Base-by-base conservation (phyloP, 2,888 invertebrate genomes). In the Eupithecia dodoneata region DNA sequence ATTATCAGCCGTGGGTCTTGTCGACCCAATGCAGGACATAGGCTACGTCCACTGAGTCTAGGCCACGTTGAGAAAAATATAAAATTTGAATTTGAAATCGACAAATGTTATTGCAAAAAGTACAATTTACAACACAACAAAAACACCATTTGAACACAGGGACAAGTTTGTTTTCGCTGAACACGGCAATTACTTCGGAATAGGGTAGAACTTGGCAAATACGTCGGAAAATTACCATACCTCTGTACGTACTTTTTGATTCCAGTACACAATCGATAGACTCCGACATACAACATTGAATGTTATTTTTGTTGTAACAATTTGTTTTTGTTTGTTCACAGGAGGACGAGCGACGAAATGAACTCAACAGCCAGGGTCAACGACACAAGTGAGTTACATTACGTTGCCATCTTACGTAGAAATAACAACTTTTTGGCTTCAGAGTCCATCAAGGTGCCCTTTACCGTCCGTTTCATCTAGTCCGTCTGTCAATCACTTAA, bases 271-370 rank as follows among this genome's bases (percentile, higher is more conserved):
- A 13, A 65, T 41, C 13, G 2, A 66, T 6, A 42, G 66, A 42
- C 41, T 42, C 41, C 42, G 42, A 66, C 66, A 30, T 30, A 63
- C 18, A 59, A 63, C 10, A 63, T 9, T 18, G 4, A 30, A 63
- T 30, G 30, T 63, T 63, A 63, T 63, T 52, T 52, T 63, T 10
- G 4, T 4, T 63, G 63, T 63, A 30, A 30, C 10, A 63, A 15
- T 66, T 66, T 66, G 41, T 66, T 41, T 63, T 30, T 63, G 49
- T 83, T 74, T 88, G 89, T 82, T 90, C 92, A 0, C 91, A 94
- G 94, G 93, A 92, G 94, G 93, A 89, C 93, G 93, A 91, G 93
- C 93, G 94, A 91, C 84, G 93, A 84, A 87, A 94, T 94, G 94
- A 94, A 94, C 87, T 88, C 87, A 81, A 90, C 94, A 87, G 82